Evolutionary conservation across 92 coral and sea anemone species (phyloP).

Genomic region (Zoanthus gigantus): DNA sequence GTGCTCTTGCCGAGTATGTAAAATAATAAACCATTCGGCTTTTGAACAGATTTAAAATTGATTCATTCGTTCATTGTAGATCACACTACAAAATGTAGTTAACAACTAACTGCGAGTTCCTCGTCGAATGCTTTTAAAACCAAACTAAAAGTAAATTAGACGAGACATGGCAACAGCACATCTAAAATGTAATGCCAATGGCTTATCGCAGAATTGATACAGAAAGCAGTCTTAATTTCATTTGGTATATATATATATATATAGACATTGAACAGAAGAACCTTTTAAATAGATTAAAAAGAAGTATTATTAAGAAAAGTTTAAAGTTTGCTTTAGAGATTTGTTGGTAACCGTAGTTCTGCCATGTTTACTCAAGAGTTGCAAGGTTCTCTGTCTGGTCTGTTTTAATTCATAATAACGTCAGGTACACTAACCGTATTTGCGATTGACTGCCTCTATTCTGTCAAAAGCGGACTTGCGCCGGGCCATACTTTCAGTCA

Average conservation of each 20-base stretch:
- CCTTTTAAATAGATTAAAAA: not conserved
- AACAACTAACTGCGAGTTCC: not conserved
- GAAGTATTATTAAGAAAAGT: not conserved
- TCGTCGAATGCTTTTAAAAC: not conserved
- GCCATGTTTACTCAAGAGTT: constrained; percentile 4
- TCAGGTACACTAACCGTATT: constrained; percentile 63
- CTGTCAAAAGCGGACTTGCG: constrained; percentile 71
- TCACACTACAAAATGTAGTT: not conserved
- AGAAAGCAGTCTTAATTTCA: not conserved
- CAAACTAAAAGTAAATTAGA: not conserved
- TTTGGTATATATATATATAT: not conserved
- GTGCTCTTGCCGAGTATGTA: not conserved
- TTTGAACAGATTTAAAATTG: not conserved
- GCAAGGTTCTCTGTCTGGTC: not conserved
- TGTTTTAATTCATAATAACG: constrained; percentile 5
- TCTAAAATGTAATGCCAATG: not conserved
- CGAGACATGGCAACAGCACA: not conserved
- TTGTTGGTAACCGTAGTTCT: not conserved
- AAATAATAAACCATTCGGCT: not conserved
- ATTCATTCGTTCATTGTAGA: not conserved
- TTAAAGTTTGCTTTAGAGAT: not conserved
- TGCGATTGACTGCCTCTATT: constrained; percentile 64
- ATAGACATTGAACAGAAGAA: not conserved
- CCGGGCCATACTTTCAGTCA: constrained; percentile 26
- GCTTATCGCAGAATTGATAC: not conserved